A percentile compares a stretch with the other conserved stretches of the same genome.
These are phyloP conservation scores for Acromyrmex charruanus DNA, from an alignment of 1,140 invertebrate genomes.

Conservation along the genomic window DNA sequence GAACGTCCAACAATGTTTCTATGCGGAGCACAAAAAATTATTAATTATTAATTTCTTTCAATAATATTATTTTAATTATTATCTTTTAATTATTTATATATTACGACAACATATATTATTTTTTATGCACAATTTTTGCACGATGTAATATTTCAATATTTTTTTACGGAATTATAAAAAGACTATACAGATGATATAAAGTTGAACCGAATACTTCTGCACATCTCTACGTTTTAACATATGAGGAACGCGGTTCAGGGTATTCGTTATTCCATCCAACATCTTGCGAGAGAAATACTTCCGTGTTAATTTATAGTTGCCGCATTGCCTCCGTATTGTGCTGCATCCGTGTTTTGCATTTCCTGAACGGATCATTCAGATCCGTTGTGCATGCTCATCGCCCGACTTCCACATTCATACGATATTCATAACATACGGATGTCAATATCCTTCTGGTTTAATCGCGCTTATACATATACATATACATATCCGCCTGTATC, in stretches of 20 bases:
- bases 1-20: not conserved
- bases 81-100: too few species aligned
- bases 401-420: conserved; percentile 40
- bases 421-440: conserved; percentile 59
- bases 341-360: conserved; percentile 22
- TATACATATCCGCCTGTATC: conserved; percentile 28
- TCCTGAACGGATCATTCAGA: conserved; percentile 41
- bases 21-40: not conserved
- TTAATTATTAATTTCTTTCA: not conserved
- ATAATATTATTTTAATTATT: too few species aligned
- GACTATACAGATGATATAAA: not conserved
- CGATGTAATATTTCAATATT: not conserved
- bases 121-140: not conserved
- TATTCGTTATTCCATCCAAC: not conserved
- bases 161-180: not conserved
- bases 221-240: not conserved
- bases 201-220: not conserved
- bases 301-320: not conserved
- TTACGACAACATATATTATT: not conserved
- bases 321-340: not conserved
- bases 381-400: not conserved
- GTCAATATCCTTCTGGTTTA: conserved; percentile 54
- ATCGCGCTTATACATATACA: conserved; percentile 47
- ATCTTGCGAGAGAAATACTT: conserved; percentile 1
- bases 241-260: not conserved